A percentile compares a stretch with the other conserved stretches of the same genome.
Evolutionary conservation across 2,888 invertebrate genomes (phyloP).

Genomic region (Norana najaformis): DNA sequence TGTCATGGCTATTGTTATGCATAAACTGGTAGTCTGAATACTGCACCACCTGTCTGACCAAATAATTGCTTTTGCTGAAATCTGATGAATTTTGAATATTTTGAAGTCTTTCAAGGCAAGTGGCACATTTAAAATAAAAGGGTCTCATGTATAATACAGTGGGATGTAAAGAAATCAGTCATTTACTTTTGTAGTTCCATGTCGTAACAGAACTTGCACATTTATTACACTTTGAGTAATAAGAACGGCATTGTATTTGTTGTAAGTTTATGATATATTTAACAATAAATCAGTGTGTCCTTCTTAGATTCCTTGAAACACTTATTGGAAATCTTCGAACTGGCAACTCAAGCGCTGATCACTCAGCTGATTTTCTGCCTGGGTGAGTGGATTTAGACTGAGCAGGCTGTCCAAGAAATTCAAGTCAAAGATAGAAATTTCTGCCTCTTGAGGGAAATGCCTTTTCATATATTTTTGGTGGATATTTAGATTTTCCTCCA

Average conservation of each 20-base stretch:
- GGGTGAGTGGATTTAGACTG: not conserved
- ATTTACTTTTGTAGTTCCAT: too few species aligned
- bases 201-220: too few species aligned
- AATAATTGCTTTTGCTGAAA: too few species aligned
- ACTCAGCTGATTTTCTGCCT: not conserved
- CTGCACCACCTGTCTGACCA: too few species aligned
- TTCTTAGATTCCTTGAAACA: not conserved
- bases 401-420: not conserved
- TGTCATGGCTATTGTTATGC: too few species aligned
- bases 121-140: too few species aligned
- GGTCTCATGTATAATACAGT: too few species aligned
- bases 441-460: not conserved
- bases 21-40: too few species aligned
- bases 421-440: not conserved
- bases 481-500: too few species aligned
- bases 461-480: not conserved
- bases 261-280: constrained; percentile 5
- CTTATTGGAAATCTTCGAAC: constrained; percentile 16
- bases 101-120: too few species aligned
- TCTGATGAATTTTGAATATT: too few species aligned
- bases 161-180: too few species aligned
- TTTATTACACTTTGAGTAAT: not conserved
- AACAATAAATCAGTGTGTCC: not conserved
- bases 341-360: not conserved
- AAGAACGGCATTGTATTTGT: not conserved